A percentile compares a stretch with the other conserved stretches of the same genome.
Conservation (phyloP, 2,797 vertebrate species). For the Scyliorhinus canicula region DNA sequence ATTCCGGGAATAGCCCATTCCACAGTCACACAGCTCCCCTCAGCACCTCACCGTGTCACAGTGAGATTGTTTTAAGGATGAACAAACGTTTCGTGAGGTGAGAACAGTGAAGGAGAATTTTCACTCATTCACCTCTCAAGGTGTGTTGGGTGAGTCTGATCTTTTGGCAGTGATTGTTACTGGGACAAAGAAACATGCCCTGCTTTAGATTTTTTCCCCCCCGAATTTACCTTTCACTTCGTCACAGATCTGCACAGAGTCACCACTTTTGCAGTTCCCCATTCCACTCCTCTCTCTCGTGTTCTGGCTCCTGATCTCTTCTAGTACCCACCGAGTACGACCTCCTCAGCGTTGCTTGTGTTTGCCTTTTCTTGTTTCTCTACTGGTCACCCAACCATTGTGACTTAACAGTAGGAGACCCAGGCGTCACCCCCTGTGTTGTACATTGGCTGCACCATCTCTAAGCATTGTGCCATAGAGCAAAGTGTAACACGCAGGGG, state of each 20-base stretch:
- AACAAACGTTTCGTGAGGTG: background rate
- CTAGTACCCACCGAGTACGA: background rate
- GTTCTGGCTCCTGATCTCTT: too few species aligned
- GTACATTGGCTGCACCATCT: background rate
- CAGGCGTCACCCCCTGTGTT: background rate
- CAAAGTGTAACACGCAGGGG: background rate
- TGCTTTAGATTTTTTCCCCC: background rate
- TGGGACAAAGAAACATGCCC: too few species aligned
- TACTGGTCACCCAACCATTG: slow-evolving; percentile 9
- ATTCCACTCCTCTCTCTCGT: background rate
- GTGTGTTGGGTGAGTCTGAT: background rate
- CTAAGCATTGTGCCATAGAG: background rate
- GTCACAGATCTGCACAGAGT: background rate
- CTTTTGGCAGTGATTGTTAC: background rate
- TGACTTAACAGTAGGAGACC: slow-evolving; percentile 26
- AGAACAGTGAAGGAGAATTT: background rate
- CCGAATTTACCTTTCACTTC: background rate
- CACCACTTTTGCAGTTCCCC: slow-evolving; percentile 7
- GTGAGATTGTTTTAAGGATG: background rate
- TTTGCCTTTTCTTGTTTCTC: background rate
- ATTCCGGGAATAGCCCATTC: background rate
- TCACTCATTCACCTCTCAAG: background rate
- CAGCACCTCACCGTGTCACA: background rate
- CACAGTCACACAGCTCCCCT: too few species aligned
- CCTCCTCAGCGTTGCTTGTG: background rate